Conservation (phyloP, 2,113 vertebrate genomes). For the Sarotherodon lohbergeri region DNA sequence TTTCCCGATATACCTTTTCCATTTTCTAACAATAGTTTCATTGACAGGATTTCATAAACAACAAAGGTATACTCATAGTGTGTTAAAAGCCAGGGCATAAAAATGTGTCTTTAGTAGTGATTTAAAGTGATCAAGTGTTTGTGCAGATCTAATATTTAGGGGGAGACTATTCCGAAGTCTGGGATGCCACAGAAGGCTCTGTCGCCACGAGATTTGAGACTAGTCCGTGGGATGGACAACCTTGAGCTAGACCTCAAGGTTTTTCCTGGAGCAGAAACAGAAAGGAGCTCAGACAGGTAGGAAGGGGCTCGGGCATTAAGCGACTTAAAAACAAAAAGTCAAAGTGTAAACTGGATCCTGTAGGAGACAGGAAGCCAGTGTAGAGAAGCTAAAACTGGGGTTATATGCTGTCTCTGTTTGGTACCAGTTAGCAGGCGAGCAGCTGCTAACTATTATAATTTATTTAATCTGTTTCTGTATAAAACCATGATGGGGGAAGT, state of each 20-base stretch:
- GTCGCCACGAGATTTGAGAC: not conserved
- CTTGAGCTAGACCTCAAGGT: not conserved
- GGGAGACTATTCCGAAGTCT: not conserved
- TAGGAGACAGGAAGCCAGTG: not conserved
- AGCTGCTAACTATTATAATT: not conserved
- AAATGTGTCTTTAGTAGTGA: not conserved
- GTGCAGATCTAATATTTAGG: not conserved
- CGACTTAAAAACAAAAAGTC: not conserved
- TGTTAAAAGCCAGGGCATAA: not conserved
- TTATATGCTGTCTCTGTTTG: not conserved
- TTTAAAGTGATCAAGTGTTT: not conserved
- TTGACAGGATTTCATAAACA: not conserved
- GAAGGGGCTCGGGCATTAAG: not conserved
- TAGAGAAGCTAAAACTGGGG: not conserved
- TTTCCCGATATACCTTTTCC: not conserved
- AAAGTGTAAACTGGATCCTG: not conserved
- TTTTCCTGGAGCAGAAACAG: accelerated
- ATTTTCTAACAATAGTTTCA: not conserved
- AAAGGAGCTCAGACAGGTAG: accelerated
- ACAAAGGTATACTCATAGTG: not conserved
- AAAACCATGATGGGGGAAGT: not conserved
- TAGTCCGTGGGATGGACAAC: not conserved
- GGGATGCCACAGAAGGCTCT: not conserved
- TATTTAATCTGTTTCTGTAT: not conserved
- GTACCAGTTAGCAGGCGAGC: not conserved